Conservation (phyloP, 1,140 invertebrate species). For the Tachypleus tridentatus region DNA sequence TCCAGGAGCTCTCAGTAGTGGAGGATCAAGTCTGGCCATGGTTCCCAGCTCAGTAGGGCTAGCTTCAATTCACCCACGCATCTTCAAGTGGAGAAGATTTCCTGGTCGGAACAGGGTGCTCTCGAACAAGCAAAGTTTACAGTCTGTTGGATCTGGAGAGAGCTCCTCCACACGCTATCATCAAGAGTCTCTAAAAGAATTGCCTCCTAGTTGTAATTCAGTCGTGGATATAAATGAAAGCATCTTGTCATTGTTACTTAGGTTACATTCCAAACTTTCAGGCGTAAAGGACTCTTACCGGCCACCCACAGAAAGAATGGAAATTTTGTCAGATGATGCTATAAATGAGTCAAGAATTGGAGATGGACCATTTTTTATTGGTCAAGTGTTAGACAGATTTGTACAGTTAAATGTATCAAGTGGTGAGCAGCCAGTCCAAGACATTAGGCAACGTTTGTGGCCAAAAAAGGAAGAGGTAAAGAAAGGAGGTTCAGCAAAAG, state of each 20-base stretch:
- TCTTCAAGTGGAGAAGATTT: constrained; percentile 13
- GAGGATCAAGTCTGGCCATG: constrained; percentile 10
- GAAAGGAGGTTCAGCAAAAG: too few species aligned
- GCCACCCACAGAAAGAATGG: constrained; percentile 27
- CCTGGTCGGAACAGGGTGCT: constrained; percentile 9
- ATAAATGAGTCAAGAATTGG: constrained; percentile 47
- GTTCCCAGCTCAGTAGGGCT: constrained; percentile 13
- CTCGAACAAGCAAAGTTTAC: constrained; percentile 12
- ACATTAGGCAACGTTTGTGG: constrained; percentile 15
- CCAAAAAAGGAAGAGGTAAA: too few species aligned
- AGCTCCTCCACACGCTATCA: constrained; percentile 1
- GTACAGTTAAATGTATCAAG: constrained; percentile 10
- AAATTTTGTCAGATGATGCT: constrained; percentile 22
- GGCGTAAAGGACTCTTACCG: constrained; percentile 65
- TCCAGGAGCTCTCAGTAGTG: neutral
- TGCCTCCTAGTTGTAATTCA: constrained; percentile 13
- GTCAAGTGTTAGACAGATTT: constrained; percentile 45
- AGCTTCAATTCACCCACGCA: constrained; percentile 11
- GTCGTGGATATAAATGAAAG: constrained; percentile 54
- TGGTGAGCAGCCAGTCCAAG: constrained; percentile 8
- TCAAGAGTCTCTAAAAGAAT: neutral
- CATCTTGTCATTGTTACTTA: constrained; percentile 78
- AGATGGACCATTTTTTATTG: constrained; percentile 77
- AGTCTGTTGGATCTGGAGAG: constrained; percentile 6
- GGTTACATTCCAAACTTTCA: constrained; percentile 82